Evolutionary conservation across 2,797 vertebrate genomes (phyloP).

Genomic region (Clamator glandarius): DNA sequence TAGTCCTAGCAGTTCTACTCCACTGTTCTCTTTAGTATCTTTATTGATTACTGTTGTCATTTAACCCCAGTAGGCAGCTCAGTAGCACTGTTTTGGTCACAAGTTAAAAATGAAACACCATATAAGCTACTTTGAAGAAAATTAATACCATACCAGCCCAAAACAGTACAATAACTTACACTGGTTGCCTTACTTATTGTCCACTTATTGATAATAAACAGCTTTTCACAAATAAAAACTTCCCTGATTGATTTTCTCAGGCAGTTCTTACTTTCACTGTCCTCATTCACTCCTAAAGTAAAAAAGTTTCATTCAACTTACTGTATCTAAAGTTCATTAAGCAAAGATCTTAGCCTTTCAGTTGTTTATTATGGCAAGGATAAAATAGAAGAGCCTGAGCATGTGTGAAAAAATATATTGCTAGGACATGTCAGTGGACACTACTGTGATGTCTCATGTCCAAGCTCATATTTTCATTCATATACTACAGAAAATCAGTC

Average conservation of each 20-base stretch:
- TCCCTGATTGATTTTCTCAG: not conserved
- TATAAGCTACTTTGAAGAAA: not conserved
- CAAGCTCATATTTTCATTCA: no score
- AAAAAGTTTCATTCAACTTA: not conserved
- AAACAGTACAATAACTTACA: not conserved
- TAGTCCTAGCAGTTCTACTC: not conserved
- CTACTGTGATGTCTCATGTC: accelerated
- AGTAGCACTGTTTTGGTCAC: not conserved
- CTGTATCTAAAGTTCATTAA: not conserved
- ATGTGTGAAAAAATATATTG: not conserved
- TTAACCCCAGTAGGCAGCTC: not conserved
- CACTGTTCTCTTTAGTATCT: not conserved
- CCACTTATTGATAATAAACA: not conserved
- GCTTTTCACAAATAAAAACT: not conserved
- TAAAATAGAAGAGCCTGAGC: not conserved
- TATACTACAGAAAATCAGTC: no score
- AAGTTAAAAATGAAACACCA: not conserved
- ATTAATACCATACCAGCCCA: not conserved
- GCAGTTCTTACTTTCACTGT: not conserved
- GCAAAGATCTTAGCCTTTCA: not conserved
- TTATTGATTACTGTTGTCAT: not conserved
- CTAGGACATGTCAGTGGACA: not conserved
- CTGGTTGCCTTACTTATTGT: not conserved
- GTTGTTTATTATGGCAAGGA: not conserved
- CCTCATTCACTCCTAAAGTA: not conserved